These are phyloP conservation scores for Rambutsinella grinnellia DNA, from an alignment of 2,888 invertebrate genomes.

Conservation along the genomic window DNA sequence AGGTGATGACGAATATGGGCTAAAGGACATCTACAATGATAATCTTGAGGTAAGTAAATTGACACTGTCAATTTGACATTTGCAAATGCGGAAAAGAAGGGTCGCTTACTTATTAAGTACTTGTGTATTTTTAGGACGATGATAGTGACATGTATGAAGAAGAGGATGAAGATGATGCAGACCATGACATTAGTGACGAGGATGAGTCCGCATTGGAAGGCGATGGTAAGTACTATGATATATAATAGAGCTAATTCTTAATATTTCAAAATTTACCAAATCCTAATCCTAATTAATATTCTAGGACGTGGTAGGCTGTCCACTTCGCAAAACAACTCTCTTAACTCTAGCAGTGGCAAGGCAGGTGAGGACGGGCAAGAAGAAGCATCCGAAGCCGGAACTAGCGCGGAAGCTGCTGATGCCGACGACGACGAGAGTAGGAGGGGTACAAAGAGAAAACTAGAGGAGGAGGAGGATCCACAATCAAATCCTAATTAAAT, in stretches of 20 bases:
- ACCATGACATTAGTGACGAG: conserved; percentile 40
- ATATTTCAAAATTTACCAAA: not conserved
- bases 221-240: conserved; percentile 13
- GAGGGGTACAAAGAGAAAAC: conserved; percentile 54
- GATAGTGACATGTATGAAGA: conserved; percentile 29
- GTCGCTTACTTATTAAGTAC: too few species aligned
- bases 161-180: conserved; percentile 41
- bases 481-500: not conserved
- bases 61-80: not conserved
- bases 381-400: conserved; percentile 4
- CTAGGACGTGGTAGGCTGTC: not conserved
- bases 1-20: conserved; percentile 77
- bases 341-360: not conserved
- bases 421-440: not conserved
- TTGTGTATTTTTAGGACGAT: too few species aligned
- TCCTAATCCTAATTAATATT: not conserved
- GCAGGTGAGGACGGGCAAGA: conserved; percentile 17
- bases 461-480: conserved; percentile 53
- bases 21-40: conserved; percentile 79
- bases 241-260: not conserved
- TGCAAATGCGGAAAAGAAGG: not conserved
- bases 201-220: conserved; percentile 38
- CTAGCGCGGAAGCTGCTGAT: not conserved
- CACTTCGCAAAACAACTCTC: conserved; percentile 7
- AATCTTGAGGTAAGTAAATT: conserved; percentile 77